Evolutionary conservation across 2,113 vertebrate species (phyloP).

Genomic region (Brachyhypopomus gauderio): DNA sequence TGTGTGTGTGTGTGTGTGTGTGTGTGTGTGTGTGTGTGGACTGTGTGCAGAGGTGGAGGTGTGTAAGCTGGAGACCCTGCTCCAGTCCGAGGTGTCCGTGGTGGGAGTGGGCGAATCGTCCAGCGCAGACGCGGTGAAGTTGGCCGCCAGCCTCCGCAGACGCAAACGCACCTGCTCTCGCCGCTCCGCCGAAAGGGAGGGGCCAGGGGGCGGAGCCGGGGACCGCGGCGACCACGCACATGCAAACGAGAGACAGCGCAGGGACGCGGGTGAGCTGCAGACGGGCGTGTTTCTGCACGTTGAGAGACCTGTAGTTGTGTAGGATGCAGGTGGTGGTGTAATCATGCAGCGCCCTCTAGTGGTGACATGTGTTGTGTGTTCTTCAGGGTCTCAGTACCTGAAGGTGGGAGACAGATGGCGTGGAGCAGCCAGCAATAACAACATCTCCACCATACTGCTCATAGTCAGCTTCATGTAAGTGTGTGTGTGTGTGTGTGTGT

Average conservation of each 20-base stretch:
- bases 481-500: too few relatives aligned
- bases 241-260: constrained; percentile 63
- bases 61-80: constrained; percentile 81
- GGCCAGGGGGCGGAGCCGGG: constrained; percentile 58
- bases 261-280: constrained; percentile 64
- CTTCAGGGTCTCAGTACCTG: constrained; percentile 65
- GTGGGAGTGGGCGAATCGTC: constrained; percentile 74
- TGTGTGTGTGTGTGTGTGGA: neutral
- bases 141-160: constrained; percentile 75
- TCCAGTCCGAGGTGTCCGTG: constrained; percentile 80
- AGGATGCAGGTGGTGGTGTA: too few relatives aligned
- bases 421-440: constrained; percentile 61
- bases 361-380: constrained; percentile 17
- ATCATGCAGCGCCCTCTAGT: constrained; percentile 39
- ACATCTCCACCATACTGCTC: constrained; percentile 82
- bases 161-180: constrained; percentile 83
- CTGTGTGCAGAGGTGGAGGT: constrained; percentile 81
- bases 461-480: constrained; percentile 89
- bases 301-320: too few relatives aligned
- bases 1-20: neutral
- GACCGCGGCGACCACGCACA: constrained; percentile 69
- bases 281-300: too few relatives aligned
- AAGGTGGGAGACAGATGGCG: constrained; percentile 67
- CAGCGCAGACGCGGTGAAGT: constrained; percentile 70
- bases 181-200: constrained; percentile 74